Evolutionary conservation across 2,797 vertebrate genomes (phyloP), one percentile per base, ranked within the genome.

Genomic region (Dicrostonyx torquatus): DNA sequence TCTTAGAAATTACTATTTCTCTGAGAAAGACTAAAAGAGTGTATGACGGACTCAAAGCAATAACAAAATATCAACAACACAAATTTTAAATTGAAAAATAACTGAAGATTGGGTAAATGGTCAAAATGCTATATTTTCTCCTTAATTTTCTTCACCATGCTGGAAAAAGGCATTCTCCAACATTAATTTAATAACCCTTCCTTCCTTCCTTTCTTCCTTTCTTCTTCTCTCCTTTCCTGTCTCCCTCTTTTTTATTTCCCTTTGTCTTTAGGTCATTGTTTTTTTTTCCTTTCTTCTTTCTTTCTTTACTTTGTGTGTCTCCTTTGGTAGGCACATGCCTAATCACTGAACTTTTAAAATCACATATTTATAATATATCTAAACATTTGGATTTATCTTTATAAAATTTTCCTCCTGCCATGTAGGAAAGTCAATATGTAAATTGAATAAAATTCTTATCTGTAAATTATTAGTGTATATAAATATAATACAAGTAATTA

Each of bases 181-280:
- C 17, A 58, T 26, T 55, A 48, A 50, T n/a, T 53, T 68, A 55
- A 29, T 40, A 40, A 29, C 5, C 1, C 14, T 26, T 15, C 2
- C 2, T 48, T 14, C 7, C 14, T 13, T 22, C 20, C 7, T 17
- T 5, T 4, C 12, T 12, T 17, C 29, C 18, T 64, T 62, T 8
- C 9, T 45, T 11, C 18, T 3, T n/a, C 2, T 13, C 24, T 20
- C 24, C 34, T 1, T 29, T 12, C 1, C 37, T 10, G 53, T 12
- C 18, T 37, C 14, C 1, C 14, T 58, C 6, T 18, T 58, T 58
- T 43, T 43, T 58, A 22, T 58, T 58, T 40, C 34, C 5, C 9
- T 55, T 15, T 29, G 3, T 9, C 15, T 43, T 12, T 11, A 37
- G n/a, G 53, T 70, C 31, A 26, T 37, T 53, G 45, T 37, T 79